These are phyloP conservation scores for Benitochromis conjunctus DNA, from an alignment of 2,113 vertebrate genomes.

Conservation along the genomic window DNA sequence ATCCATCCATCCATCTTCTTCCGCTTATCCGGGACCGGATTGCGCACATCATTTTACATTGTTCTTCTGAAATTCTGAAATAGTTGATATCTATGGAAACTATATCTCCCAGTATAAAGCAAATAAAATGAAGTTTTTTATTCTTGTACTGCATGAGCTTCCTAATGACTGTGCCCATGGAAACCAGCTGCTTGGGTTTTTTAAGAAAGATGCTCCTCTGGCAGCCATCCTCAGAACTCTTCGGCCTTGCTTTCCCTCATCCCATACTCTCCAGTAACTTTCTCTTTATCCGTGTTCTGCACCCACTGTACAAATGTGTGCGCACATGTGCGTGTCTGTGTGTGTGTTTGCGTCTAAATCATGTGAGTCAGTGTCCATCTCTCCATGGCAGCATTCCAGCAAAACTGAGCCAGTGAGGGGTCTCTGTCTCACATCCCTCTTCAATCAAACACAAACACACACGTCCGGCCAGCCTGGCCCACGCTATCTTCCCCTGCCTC, in stretches of 20 bases:
- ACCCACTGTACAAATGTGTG: conserved; percentile 24
- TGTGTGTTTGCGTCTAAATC: background rate
- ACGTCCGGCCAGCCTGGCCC: conserved; percentile 80
- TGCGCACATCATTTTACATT: background rate
- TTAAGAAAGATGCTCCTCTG: background rate
- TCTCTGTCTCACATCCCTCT: conserved; percentile 80
- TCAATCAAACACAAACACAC: conserved; percentile 83
- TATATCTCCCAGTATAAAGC: background rate
- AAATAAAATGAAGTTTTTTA: background rate
- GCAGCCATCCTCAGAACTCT: background rate
- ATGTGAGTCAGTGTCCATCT: conserved; percentile 55
- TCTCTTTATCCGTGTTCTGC: conserved; percentile 22
- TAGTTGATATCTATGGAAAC: background rate
- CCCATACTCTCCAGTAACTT: background rate
- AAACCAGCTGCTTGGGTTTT: background rate
- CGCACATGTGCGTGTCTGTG: background rate
- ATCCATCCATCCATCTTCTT: too few relatives aligned
- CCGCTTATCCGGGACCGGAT: too few relatives aligned
- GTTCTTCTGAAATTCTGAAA: background rate
- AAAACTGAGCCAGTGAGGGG: conserved; percentile 71
- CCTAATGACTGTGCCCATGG: background rate
- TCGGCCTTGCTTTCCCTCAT: background rate
- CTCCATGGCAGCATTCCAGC: conserved; percentile 70
- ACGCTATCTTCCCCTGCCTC: conserved; percentile 74
- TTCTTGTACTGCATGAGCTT: background rate